Percentiles rank a stretch among this genome's conserved stretches.
phyloP scores from a whole-genome alignment of 2,888 invertebrate species.

The Drosophila melanosoma region DNA sequence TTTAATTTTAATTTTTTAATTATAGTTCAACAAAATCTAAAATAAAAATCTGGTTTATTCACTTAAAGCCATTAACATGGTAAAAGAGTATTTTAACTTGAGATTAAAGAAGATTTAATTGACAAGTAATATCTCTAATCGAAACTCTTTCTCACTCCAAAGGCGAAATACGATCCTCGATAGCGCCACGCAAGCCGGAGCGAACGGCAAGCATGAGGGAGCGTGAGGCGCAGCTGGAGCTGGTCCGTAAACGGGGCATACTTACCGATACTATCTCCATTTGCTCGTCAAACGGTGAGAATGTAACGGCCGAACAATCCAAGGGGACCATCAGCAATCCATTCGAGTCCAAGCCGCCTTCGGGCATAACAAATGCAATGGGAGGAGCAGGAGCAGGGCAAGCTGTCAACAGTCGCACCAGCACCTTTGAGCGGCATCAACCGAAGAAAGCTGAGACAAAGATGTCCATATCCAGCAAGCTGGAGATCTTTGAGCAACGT shows the following conservation, averaged over 20 bases:
- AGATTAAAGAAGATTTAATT: neutral
- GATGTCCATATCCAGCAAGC: constrained; percentile 78
- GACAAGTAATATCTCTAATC: neutral
- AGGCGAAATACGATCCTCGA: constrained; percentile 93
- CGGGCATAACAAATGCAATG: constrained; percentile 12
- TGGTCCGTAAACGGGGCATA: constrained; percentile 85
- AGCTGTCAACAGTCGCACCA: constrained; percentile 76
- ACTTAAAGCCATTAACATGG: neutral
- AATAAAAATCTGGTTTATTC: neutral
- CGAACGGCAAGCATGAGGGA: constrained; percentile 94
- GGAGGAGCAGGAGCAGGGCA: constrained; percentile 2
- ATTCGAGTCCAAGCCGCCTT: constrained; percentile 40
- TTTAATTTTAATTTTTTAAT: neutral
- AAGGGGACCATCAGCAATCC: constrained; percentile 60
- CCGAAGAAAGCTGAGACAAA: constrained; percentile 80
- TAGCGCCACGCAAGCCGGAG: constrained; percentile 93
- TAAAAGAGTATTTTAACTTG: neutral
- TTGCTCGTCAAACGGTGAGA: constrained; percentile 85
- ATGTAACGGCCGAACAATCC: constrained; percentile 75
- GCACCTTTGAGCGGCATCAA: constrained; percentile 81
- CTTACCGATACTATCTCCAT: constrained; percentile 84
- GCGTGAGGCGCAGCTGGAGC: constrained; percentile 89
- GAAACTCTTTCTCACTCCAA: constrained; percentile 22
- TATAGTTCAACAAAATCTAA: neutral
- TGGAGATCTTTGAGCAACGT: constrained; percentile 83